Conservation (phyloP, 2,888 invertebrate genomes). For the Tethea ocularis region DNA sequence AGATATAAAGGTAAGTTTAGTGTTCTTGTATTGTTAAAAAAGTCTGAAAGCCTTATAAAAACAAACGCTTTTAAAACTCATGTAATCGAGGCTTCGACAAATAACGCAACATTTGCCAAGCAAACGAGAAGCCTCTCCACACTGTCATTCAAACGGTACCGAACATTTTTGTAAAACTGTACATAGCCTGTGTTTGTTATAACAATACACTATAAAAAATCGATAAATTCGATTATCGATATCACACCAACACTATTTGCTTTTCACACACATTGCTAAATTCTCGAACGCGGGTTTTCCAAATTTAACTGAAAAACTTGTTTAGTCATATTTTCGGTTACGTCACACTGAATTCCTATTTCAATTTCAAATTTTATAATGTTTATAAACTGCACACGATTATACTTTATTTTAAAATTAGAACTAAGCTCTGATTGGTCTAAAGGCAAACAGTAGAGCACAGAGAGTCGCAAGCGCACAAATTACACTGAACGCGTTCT, state of each 20-base stretch:
- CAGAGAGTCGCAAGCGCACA: conserved; percentile 70
- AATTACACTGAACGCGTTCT: conserved; percentile 70
- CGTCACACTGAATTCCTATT: not conserved
- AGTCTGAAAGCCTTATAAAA: not conserved
- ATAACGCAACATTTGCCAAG: conserved; percentile 16
- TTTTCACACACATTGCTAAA: not conserved
- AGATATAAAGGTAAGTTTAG: not conserved
- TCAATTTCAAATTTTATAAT: too few species aligned
- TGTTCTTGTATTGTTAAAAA: not conserved
- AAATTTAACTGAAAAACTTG: not conserved
- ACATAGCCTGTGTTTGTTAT: not conserved
- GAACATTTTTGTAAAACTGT: not conserved
- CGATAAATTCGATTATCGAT: not conserved
- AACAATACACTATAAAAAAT: not conserved
- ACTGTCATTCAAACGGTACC: not conserved
- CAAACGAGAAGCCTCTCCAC: not conserved
- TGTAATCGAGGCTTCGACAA: conserved; percentile 21
- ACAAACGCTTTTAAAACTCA: conserved; percentile 5
- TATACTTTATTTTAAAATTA: conserved; percentile 22
- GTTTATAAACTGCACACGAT: conserved; percentile 18
- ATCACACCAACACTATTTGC: not conserved
- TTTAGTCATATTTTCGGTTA: not conserved
- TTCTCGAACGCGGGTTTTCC: not conserved
- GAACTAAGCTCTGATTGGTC: conserved; percentile 41
- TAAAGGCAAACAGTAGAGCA: conserved; percentile 61